phyloP scores from a whole-genome alignment of 2,113 vertebrate genomes.

The Xenopus borealis region DNA sequence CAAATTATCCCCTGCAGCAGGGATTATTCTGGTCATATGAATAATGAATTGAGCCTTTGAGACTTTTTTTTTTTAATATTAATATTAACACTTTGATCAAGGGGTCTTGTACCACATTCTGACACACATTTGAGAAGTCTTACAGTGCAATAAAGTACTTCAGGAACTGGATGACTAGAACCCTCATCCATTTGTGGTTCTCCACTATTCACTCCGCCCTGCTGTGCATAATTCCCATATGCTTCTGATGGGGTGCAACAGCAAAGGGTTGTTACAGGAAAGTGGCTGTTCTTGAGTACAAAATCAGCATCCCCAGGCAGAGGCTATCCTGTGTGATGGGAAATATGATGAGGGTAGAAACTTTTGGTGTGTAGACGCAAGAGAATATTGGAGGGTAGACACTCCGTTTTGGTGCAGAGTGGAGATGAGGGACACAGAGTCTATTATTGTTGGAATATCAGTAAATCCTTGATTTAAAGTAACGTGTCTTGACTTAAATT shows the following conservation, averaged over 20 bases:
- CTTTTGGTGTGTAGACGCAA: conserved; percentile 24
- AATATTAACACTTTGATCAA: conserved; percentile 39
- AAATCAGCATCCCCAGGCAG: conserved; percentile 15
- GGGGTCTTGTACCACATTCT: conserved; percentile 30
- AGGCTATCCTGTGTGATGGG: conserved; percentile 5
- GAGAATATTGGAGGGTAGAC: conserved; percentile 24
- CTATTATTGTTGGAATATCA: conserved; percentile 11
- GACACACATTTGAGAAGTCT: conserved; percentile 25
- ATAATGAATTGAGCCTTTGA: conserved; percentile 20
- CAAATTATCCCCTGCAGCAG: conserved; percentile 12
- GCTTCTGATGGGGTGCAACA: conserved; percentile 8
- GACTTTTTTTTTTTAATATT: conserved; percentile 21
- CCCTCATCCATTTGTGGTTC: conserved; percentile 7
- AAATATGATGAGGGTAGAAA: conserved; percentile 22
- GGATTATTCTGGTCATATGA: conserved; percentile 15
- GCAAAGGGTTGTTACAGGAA: conserved; percentile 6
- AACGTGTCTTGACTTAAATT: conserved; percentile 11
- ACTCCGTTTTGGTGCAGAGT: conserved; percentile 6
- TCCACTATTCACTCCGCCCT: conserved; percentile 29
- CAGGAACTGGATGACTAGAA: conserved; percentile 26
- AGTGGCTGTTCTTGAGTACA: background rate
- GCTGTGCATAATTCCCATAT: conserved; percentile 32
- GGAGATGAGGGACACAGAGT: background rate
- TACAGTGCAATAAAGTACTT: conserved; percentile 42
- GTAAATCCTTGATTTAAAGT: conserved; percentile 42